Evolutionary conservation across 2,888 invertebrate species (phyloP).

Genomic region (Glaucopsyche alexis): DNA sequence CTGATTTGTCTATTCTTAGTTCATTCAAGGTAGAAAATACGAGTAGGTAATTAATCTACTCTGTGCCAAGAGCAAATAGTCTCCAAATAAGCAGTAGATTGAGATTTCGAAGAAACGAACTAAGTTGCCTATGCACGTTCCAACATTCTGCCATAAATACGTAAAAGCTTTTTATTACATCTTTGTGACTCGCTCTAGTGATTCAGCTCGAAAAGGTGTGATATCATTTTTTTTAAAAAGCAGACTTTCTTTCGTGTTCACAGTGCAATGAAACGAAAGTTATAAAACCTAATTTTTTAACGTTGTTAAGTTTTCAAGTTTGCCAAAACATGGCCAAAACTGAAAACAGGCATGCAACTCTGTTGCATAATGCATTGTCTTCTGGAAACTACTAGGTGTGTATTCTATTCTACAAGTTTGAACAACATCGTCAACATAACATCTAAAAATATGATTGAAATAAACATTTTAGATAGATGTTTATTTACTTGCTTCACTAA

Average conservation of each 20-base stretch:
- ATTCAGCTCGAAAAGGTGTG: conserved; percentile 11
- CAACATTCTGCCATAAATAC: background rate
- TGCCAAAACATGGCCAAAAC: background rate
- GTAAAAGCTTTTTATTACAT: background rate
- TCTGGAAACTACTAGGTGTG: background rate
- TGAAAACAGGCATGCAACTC: background rate
- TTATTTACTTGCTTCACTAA: background rate
- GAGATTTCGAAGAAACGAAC: background rate
- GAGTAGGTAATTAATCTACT: too few species aligned
- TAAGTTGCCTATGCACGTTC: background rate
- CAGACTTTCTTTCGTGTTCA: background rate
- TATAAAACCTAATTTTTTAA: background rate
- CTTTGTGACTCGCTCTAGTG: background rate
- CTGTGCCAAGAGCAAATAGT: too few species aligned
- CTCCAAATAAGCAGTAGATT: too few species aligned
- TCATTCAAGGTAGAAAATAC: background rate
- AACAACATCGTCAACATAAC: background rate
- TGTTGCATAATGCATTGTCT: background rate
- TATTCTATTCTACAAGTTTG: background rate
- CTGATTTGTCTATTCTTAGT: background rate
- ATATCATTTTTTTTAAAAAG: conserved; percentile 1
- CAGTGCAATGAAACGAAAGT: background rate
- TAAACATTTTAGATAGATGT: background rate
- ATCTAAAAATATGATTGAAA: background rate
- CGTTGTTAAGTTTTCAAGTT: background rate